Evolutionary conservation across 2,113 vertebrate species (phyloP).

Genomic region (Pionites leucogaster): DNA sequence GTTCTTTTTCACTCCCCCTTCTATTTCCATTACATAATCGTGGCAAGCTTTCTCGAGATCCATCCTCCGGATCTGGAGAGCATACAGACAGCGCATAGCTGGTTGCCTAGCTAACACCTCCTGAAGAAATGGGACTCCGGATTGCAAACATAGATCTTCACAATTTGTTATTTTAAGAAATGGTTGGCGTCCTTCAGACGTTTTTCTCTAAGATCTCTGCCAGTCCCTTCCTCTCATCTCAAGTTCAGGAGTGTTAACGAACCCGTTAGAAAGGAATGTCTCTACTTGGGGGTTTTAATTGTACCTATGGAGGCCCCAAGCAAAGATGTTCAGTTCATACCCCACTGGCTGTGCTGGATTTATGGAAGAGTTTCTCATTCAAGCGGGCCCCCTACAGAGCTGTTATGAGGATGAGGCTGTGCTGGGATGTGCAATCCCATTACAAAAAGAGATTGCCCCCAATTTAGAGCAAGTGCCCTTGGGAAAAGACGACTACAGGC

Average conservation of each 20-base stretch:
- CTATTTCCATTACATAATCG: constrained; percentile 64
- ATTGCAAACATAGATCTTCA: not conserved
- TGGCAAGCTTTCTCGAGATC: constrained; percentile 51
- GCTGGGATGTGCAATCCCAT: not conserved
- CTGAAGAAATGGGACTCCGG: not conserved
- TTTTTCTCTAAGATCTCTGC: not conserved
- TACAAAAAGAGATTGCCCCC: not conserved
- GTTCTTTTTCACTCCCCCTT: constrained; percentile 53
- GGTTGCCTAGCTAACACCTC: constrained; percentile 70
- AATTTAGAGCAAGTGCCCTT: not conserved
- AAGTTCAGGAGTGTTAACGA: not conserved
- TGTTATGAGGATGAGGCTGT: not conserved
- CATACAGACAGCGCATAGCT: not conserved
- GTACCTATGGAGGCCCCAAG: not conserved
- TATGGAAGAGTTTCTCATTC: not conserved
- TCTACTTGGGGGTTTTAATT: not conserved
- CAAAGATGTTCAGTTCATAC: not conserved
- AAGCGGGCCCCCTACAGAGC: not conserved
- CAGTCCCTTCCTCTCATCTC: not conserved
- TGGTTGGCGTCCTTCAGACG: not conserved
- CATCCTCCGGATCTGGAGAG: constrained; percentile 58
- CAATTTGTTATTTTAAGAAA: not conserved
- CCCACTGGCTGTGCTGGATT: not conserved
- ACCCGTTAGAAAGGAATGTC: not conserved
- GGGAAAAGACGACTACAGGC: not conserved